A percentile compares a stretch with the other conserved stretches of the same genome.
These are phyloP conservation scores for Antrozous pallidus DNA, from an alignment of 2,797 vertebrate species.

Conservation along the genomic window DNA sequence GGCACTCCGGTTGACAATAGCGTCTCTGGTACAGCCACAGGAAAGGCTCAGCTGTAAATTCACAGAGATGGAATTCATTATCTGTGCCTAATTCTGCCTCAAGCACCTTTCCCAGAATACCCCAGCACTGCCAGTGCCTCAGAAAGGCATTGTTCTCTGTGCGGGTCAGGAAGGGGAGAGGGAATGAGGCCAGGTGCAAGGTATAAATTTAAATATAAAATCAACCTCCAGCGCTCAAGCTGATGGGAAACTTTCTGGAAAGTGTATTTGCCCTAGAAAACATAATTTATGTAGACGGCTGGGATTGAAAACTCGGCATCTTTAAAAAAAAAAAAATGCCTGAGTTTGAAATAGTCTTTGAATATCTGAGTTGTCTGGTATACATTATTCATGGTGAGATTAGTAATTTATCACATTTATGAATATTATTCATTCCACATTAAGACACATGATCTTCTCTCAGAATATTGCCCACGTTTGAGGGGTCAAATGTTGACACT, in stretches of 20 bases:
- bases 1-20: not conserved
- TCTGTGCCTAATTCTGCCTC: not conserved
- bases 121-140: not conserved
- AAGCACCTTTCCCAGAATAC: slow-evolving; percentile 6
- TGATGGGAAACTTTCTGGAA: slow-evolving; percentile 25
- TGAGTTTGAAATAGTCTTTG: slow-evolving; percentile 23
- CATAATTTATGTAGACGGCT: not conserved
- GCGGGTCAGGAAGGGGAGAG: not conserved
- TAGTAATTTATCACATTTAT: slow-evolving; percentile 56
- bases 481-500: not conserved
- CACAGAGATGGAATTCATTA: not conserved
- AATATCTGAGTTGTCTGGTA: slow-evolving; percentile 26
- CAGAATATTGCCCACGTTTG: not conserved
- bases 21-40: not conserved
- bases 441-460: not conserved
- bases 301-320: not conserved
- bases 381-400: slow-evolving; percentile 51
- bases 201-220: slow-evolving; percentile 49
- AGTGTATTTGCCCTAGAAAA: slow-evolving; percentile 36
- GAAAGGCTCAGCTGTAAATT: slow-evolving; percentile 7
- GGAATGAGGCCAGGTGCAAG: slow-evolving; percentile 27
- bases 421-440: slow-evolving; percentile 44
- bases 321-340: not conserved
- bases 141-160: not conserved
- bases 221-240: not conserved